Evolutionary conservation across 2,797 vertebrate genomes (phyloP).

Genomic region (Esox masquinongy): DNA sequence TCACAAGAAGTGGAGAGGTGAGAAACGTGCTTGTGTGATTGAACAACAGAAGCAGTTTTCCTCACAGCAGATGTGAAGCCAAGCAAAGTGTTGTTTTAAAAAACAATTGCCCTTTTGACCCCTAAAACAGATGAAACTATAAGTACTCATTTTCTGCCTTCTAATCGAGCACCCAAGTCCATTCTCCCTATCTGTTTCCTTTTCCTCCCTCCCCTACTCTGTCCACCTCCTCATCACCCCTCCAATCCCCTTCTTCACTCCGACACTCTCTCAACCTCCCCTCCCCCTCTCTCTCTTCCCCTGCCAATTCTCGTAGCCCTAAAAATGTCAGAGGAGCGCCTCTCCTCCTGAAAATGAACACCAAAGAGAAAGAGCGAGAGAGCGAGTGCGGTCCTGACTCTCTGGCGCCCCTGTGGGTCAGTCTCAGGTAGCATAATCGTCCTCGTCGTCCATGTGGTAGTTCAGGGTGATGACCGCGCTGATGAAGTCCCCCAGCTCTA

Average conservation of each 20-base stretch:
- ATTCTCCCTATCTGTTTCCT: neutral
- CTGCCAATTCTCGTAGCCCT: conserved; percentile 62
- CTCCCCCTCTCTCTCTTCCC: neutral
- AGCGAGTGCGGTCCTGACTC: conserved; percentile 69
- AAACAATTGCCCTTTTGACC: conserved; percentile 29
- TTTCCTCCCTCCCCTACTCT: neutral
- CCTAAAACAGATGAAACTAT: conserved; percentile 44
- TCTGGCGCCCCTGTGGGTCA: conserved; percentile 14
- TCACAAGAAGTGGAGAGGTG: conserved; percentile 23
- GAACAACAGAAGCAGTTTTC: conserved; percentile 42
- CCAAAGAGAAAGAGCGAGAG: conserved; percentile 63
- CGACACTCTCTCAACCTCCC: neutral
- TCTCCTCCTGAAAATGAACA: conserved; percentile 66
- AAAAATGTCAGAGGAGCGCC: conserved; percentile 68
- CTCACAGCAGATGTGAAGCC: conserved; percentile 56
- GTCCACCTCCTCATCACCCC: neutral
- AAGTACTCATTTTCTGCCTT: conserved; percentile 24
- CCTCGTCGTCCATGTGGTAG: conserved; percentile 89
- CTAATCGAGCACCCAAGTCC: conserved; percentile 27
- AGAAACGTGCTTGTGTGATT: conserved; percentile 39
- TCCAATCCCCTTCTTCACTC: neutral
- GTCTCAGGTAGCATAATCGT: conserved; percentile 89
- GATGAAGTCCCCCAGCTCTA: conserved; percentile 98
- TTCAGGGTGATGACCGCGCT: conserved; percentile 97
- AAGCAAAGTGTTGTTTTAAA: conserved; percentile 36